Conservation (phyloP, 30 jellyfish, hydroid and myxozoan species). For the Rhopilema esculentum region DNA sequence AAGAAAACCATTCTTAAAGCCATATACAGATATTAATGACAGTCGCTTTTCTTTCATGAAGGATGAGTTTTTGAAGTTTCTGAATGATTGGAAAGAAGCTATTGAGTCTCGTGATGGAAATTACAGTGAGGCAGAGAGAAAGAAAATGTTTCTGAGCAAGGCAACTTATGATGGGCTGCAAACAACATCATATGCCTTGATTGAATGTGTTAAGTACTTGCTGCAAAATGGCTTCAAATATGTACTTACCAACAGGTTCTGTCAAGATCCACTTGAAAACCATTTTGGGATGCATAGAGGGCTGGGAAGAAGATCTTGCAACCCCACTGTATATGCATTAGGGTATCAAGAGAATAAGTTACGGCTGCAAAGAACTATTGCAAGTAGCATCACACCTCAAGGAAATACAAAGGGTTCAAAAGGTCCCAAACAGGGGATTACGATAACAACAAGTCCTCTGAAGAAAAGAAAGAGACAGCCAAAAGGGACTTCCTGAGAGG, state of each 20-base stretch:
- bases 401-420: constrained; percentile 58
- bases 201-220: constrained; percentile 43
- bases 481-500: background rate
- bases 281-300: constrained; percentile 68
- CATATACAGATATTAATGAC: constrained; percentile 54
- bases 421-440: constrained; percentile 22
- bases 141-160: constrained; percentile 52
- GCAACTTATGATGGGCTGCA: constrained; percentile 64
- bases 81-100: constrained; percentile 34
- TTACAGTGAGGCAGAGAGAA: constrained; percentile 14
- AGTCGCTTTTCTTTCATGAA: constrained; percentile 63
- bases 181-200: constrained; percentile 52
- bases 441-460: constrained; percentile 48
- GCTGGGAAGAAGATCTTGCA: constrained; percentile 52
- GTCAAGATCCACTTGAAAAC: constrained; percentile 70
- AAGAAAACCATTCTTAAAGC: constrained; percentile 58
- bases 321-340: constrained; percentile 49
- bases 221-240: constrained; percentile 51
- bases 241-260: constrained; percentile 51
- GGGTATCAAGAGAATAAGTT: constrained; percentile 59
- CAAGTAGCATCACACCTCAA: constrained; percentile 37
- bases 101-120: constrained; percentile 35
- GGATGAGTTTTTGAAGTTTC: constrained; percentile 51
- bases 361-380: constrained; percentile 48
- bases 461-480: constrained; percentile 24